These are phyloP conservation scores for Lutjanus argentimaculatus DNA, from an alignment of 2,797 vertebrate species.

Conservation along the genomic window DNA sequence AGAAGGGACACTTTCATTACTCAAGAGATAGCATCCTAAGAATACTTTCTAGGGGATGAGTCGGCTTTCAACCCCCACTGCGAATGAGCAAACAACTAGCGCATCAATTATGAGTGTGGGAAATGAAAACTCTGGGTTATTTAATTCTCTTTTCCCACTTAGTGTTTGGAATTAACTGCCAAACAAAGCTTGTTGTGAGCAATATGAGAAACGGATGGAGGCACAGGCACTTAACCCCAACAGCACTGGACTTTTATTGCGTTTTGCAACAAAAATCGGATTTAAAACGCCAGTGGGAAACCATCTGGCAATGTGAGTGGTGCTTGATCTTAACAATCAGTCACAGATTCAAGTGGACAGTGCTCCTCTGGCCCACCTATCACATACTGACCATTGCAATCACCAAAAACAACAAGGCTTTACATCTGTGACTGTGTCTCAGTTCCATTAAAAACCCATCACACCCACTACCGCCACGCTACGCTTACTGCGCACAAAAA, in stretches of 20 bases:
- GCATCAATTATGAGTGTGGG: slow-evolving; percentile 55
- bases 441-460: slow-evolving; percentile 81
- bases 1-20: slow-evolving; percentile 65
- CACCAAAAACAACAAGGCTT: slow-evolving; percentile 73
- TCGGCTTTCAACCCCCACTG: slow-evolving; percentile 44
- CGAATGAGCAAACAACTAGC: slow-evolving; percentile 53
- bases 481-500: slow-evolving; percentile 73
- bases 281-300: slow-evolving; percentile 60
- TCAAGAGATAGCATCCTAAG: slow-evolving; percentile 63
- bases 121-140: slow-evolving; percentile 57
- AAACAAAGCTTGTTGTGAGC: slow-evolving; percentile 41
- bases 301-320: slow-evolving; percentile 44
- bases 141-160: slow-evolving; percentile 56
- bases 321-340: slow-evolving; percentile 64
- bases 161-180: slow-evolving; percentile 35
- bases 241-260: slow-evolving; percentile 33
- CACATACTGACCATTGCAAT: slow-evolving; percentile 63
- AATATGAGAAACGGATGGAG: slow-evolving; percentile 51
- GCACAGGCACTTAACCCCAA: slow-evolving; percentile 51
- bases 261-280: slow-evolving; percentile 20
- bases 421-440: slow-evolving; percentile 75
- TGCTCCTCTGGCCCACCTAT: slow-evolving; percentile 44
- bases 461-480: slow-evolving; percentile 66
- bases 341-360: slow-evolving; percentile 55
- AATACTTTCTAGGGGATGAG: slow-evolving; percentile 46